These are phyloP conservation scores for Pseudomugil gertrudae DNA, from an alignment of 2,797 vertebrate species.

Conservation along the genomic window DNA sequence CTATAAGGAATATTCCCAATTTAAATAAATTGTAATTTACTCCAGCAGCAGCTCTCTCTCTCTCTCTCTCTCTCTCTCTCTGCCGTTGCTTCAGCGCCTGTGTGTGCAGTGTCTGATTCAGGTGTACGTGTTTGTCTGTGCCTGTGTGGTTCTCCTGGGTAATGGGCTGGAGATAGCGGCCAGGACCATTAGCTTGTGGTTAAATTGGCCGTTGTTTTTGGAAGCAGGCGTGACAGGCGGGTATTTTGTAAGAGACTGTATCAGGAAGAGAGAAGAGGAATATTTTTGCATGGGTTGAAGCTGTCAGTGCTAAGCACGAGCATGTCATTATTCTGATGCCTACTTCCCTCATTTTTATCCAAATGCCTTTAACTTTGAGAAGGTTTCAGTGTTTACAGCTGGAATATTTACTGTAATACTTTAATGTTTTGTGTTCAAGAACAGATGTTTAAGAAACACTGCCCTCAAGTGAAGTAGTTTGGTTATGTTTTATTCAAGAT, in stretches of 20 bases:
- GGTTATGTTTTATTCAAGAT: slow-evolving; percentile 36
- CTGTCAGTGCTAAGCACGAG: background rate
- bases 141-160: slow-evolving; percentile 44
- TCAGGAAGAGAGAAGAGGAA: slow-evolving; percentile 16
- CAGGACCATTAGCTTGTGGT: slow-evolving; percentile 66
- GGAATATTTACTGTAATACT: slow-evolving; percentile 28
- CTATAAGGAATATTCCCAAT: slow-evolving; percentile 76
- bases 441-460: slow-evolving; percentile 62
- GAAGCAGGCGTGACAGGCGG: slow-evolving; percentile 62
- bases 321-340: slow-evolving; percentile 11
- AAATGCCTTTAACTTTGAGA: slow-evolving; percentile 15
- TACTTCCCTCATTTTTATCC: slow-evolving; percentile 5
- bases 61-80: slow-evolving; percentile 2
- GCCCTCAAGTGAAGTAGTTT: slow-evolving; percentile 60
- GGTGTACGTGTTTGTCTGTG: slow-evolving; percentile 29
- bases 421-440: slow-evolving; percentile 19
- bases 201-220: slow-evolving; percentile 63
- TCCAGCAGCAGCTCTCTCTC: slow-evolving; percentile 29
- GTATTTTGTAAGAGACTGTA: slow-evolving; percentile 40
- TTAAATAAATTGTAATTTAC: slow-evolving; percentile 71
- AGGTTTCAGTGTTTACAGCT: slow-evolving; percentile 30
- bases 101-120: slow-evolving; percentile 8
- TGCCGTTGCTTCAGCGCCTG: background rate
- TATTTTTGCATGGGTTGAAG: slow-evolving; percentile 20
- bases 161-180: slow-evolving; percentile 60